Evolutionary conservation across 2,797 vertebrate species (phyloP), one percentile per base, ranked within the genome.

Genomic region (Pagetopsis macropterus): DNA sequence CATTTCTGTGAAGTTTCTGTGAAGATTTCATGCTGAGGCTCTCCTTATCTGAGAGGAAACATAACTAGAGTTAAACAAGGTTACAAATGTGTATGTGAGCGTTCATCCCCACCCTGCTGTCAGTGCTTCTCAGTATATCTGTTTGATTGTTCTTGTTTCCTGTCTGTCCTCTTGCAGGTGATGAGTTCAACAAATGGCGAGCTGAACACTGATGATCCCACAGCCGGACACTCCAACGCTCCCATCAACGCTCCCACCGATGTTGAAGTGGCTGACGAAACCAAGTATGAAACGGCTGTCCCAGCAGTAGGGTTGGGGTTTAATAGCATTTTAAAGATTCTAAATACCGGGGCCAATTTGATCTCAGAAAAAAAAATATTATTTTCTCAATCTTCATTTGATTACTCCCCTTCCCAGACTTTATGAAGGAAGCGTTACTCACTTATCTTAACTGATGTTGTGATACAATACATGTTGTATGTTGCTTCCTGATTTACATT

Each of bases 111-210:
- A 68, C 43, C 57, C 43, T 78, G 50, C 49, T 54, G 1, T 49
- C 50, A 56, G n/a, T 9, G 13, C 15, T 37, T 74, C 11, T 3
- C 19, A 43, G 41, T 63, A 13, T 70, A 8, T 21, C 16, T 69
- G 10, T 65, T 49, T 82, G 65, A 87, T 55, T 40, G 21, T 33
- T 75, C 46, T 70, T 62, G 63, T 63, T 61, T 78, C 55, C 21
- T 65, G 50, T 71, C 13, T 87, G 52, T 70, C 8, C 63, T 1
- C 3, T 2, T 68, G 43, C 92, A 99, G 98, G 97, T 98, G 87
- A 96, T 98, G 94, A 98, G 96, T 92, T 99, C 97, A 75, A 98
- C 97, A 41, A 99, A 99, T 0, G 97, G 98, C 9, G 98, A 99
- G 94, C 93, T 99, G 92, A 99, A 99, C 87, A 96, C 97, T 0